These are phyloP conservation scores for Physella acuta DNA, from an alignment of 1,140 invertebrate genomes.

Conservation along the genomic window DNA sequence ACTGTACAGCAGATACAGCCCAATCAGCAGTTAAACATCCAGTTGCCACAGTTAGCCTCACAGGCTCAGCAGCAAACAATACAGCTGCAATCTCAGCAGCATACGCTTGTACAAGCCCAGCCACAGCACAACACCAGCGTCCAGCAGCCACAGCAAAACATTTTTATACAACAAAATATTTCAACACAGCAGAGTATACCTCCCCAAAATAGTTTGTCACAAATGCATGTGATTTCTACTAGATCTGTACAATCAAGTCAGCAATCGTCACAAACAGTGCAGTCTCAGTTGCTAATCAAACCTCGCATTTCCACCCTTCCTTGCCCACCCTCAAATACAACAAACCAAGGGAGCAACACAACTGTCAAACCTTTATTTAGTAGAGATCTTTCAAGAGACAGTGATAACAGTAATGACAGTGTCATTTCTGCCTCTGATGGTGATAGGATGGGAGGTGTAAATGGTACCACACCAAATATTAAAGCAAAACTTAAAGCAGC, in stretches of 20 bases:
- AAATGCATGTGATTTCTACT: too few species aligned
- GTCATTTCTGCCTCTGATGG: constrained; percentile 17
- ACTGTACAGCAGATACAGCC: background rate
- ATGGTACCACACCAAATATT: constrained; percentile 19
- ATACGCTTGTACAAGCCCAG: background rate
- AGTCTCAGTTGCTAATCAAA: background rate
- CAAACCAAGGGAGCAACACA: background rate
- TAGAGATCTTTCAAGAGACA: constrained; percentile 7
- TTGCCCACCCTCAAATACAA: background rate
- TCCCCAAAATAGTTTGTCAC: too few species aligned
- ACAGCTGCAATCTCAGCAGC: constrained; percentile 1
- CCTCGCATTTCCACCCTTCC: constrained; percentile 20
- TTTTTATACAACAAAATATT: too few species aligned
- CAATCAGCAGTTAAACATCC: constrained; percentile 10
- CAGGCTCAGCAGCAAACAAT: constrained; percentile 10
- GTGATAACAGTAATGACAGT: constrained; percentile 13
- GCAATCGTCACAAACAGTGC: background rate
- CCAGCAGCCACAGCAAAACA: too few species aligned
- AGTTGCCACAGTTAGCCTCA: constrained; percentile 4
- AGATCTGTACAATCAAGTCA: background rate
- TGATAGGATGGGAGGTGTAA: constrained; percentile 11
- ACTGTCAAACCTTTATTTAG: background rate
- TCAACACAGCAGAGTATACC: too few species aligned
- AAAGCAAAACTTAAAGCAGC: constrained; percentile 24
- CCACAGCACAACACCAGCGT: too few species aligned